A percentile compares a stretch with the other conserved stretches of the same genome.
Evolutionary conservation across 53 echinoderm and acorn worm species (phyloP).

Genomic region (Patiria pectinifera): DNA sequence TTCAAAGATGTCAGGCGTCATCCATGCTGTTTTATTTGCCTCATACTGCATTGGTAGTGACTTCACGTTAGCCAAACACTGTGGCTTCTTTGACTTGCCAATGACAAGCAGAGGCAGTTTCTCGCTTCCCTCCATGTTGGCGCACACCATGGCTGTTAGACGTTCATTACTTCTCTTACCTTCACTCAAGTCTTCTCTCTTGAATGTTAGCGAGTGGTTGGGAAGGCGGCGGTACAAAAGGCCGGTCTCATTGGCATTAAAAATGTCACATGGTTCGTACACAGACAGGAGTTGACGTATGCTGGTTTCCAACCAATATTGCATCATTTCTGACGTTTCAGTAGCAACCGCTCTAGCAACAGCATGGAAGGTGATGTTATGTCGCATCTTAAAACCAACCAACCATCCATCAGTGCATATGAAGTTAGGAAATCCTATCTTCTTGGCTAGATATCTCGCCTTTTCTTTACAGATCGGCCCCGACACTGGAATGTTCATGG

Average conservation of each 20-base stretch:
- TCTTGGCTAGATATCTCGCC: conserved; percentile 32
- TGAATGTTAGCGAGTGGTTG: conserved; percentile 27
- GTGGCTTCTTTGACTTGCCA: conserved; percentile 65
- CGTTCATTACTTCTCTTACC: conserved; percentile 58
- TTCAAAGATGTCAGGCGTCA: conserved; percentile 54
- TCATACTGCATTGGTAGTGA: conserved; percentile 37
- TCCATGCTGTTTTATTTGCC: conserved; percentile 56
- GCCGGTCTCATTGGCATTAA: conserved; percentile 63
- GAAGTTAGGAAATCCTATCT: conserved; percentile 44
- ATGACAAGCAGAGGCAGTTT: conserved; percentile 69
- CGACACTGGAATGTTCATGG: conserved; percentile 32
- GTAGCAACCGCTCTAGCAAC: conserved; percentile 28
- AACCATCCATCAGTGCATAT: conserved; percentile 72
- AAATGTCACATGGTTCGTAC: conserved; percentile 40
- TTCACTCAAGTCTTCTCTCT: conserved; percentile 22
- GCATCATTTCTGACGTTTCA: background rate
- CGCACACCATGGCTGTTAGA: conserved; percentile 59
- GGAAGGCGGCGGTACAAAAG: conserved; percentile 58
- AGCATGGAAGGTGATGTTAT: conserved; percentile 39
- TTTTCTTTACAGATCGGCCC: conserved; percentile 52
- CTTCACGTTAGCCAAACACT: conserved; percentile 49
- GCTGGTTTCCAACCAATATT: no score
- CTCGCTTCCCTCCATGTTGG: conserved; percentile 69
- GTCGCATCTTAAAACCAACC: conserved; percentile 56
- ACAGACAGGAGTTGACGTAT: background rate